Evolutionary conservation across 2,888 invertebrate species (phyloP), one percentile per base, ranked within the genome.

Genomic region (Allacma fusca): DNA sequence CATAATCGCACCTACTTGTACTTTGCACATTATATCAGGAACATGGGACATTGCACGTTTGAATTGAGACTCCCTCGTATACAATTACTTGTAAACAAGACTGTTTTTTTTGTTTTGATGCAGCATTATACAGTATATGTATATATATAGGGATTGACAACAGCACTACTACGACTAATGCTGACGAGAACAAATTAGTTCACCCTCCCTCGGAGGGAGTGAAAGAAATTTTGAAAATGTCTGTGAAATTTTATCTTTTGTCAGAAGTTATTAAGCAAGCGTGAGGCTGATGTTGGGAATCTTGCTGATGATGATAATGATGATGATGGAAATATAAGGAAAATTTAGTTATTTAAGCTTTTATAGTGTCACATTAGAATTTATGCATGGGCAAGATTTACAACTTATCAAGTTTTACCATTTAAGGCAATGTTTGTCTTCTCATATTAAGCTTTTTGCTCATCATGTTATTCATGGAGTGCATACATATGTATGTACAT

Each of bases 211-310:
- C 34, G 5, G 24, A 62, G 62, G 62, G 62, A 24, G 62, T 23
- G 62, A 62, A 16, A 23, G 24, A 62, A 62, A 24, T 50, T 50
- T 50, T 50, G 50, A 50, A 50, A 50, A 50, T 62, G 62, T 62
- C 69, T 69, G 69, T 69, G 69, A 69, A 69, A 50, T 71, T 62
- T 71, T 71, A 71, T 50, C 57, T 71, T 71, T 71, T 71, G 71
- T 57, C 57, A 34, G 23, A 71, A 71, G 70, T 43, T 62, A 59
- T 59, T 59, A 59, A 23, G 59, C 59, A 59, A 19, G 23, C 7
- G 2, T 62, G 21, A 23, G 62, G 62, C 13, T 9, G 2, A 62
- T 62, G n/a, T 12, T n/a, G 62, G 62, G 62, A 7, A 62, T 62
- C 2, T 13, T 43, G 19, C 23, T 34, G 68, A 21, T 40, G 40